phyloP scores from a whole-genome alignment of 2,797 vertebrate genomes.

The Rhinella marina region DNA sequence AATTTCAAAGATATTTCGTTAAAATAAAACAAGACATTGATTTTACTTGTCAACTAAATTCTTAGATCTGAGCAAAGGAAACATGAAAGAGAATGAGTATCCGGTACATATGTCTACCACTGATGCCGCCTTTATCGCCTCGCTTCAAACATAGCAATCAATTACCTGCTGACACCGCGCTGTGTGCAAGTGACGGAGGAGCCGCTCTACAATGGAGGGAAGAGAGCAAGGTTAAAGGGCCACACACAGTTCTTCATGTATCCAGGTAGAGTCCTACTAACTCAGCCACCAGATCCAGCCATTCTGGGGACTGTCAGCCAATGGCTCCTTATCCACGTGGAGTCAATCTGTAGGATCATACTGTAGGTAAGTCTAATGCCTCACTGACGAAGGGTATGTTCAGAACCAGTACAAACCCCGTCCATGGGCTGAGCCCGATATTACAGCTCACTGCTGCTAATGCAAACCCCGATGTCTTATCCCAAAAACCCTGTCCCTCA shows the following conservation, averaged over 20 bases:
- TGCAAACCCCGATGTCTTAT: too few species aligned
- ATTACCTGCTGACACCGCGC: not conserved
- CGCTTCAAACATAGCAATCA: slow-evolving; percentile 28
- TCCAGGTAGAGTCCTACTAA: not conserved
- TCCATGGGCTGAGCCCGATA: too few species aligned
- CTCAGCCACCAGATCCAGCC: too few species aligned
- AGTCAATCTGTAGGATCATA: too few species aligned
- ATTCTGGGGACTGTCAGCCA: too few species aligned
- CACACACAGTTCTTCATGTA: not conserved
- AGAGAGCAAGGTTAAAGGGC: not conserved
- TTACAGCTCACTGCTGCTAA: too few species aligned
- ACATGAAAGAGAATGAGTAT: slow-evolving; percentile 45
- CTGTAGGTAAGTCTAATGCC: too few species aligned
- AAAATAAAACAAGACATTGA: slow-evolving; percentile 50
- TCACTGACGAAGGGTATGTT: too few species aligned
- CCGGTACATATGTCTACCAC: slow-evolving; percentile 19
- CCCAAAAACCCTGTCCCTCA: too few species aligned
- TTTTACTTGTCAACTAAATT: slow-evolving; percentile 52
- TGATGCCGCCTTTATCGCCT: not conserved
- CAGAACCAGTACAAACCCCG: too few species aligned
- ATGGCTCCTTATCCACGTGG: too few species aligned
- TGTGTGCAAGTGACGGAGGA: not conserved
- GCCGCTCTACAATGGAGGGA: not conserved
- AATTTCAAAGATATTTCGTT: slow-evolving; percentile 46
- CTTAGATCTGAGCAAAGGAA: slow-evolving; percentile 46